Base-by-base conservation (phyloP, 2,113 vertebrate species). In the Trogon surrucura region DNA sequence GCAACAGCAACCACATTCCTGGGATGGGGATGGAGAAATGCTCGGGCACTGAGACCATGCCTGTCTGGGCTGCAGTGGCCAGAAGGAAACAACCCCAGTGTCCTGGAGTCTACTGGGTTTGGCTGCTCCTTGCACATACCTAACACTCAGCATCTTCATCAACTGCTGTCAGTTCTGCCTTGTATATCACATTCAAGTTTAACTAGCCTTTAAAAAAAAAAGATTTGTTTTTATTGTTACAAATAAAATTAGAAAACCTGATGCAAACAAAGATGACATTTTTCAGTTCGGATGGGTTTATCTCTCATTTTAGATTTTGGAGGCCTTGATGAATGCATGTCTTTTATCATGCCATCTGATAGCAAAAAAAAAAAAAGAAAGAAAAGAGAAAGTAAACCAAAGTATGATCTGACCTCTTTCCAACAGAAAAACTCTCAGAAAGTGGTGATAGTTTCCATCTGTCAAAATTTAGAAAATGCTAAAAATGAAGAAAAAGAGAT, bases 51-150 rank as follows among this genome's bases (percentile, higher is more conserved):
- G 10, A 38, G 29, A 61, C 11, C 2, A 4, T 27, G 17, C 22
- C 7, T 0, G 0, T 3, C 9, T 74, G 48, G 20, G 54, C 45
- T 44, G 25, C 41, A 34, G 58, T 0, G 0, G 6, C 10, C 45
- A 70, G 20, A 26, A 78, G 20, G 10, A 32, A 87, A 54, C 6
- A 54, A 44, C 2, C 6, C 3, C 1, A 3, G 0, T 27, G 15
- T n/a, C 22, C 36, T 60, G 51, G 19, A 74, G 18, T 30, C 41
- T 73, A 12, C 30, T 53, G 34, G 8, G 9, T 67, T 50, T 3
- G 0, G 3, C 41, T 61, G 48, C 14, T 67, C 25, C 30, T 3
- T 78, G 54, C 13, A 8, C 30, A 32, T 19, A 36, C 53, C 66
- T 45, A 74, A 25, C 3, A n/a, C 9, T 12, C 21, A 38, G 8